Base-by-base conservation (phyloP, 2,888 invertebrate species). In the Helleia helle region DNA sequence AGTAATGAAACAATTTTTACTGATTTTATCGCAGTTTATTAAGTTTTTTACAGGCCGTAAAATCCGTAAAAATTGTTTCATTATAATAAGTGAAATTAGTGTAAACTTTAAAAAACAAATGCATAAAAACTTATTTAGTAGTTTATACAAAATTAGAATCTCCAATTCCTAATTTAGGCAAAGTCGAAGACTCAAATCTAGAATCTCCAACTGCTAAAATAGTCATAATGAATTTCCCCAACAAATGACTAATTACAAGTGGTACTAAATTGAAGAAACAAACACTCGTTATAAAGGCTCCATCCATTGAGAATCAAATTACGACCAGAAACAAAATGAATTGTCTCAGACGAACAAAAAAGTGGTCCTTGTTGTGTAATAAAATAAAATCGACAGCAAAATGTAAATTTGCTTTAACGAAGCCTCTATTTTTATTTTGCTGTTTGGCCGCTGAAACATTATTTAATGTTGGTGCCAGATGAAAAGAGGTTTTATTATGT, bases 371-470 rank as follows among this genome's bases (percentile, higher is more conserved):
- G 46, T 51, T 56, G 58, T 58, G 62, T 64, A 67, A 65, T 61
- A 56, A 68, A 71, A 70, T 66, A 67, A 71, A 65, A 54, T 54
- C 54, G 52, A 51, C 52, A 60, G 69, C 62, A 65, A 73, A 71
- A 76, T 74, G 74, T 65, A 73, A 79, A 79, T 75, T 71, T 69
- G 54, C 60, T 71, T 65, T 75, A 75, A 79, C 76, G 74, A 77
- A 73, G 68, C 62, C 62, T 67, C 64, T 68, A 61, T 67, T 72
- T 71, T 66, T 69, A 61, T 69, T 69, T 64, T 51, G 44, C 44
- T 43, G 42, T 59, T 59, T 49, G 55, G 54, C 52, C 53, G 54
- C 51, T 44, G 49, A 39, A 48, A 43, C 36, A 12, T 13, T 34
- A 12, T 29, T 17, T 9, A 22, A 8, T n/a, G 6, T n/a, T 22